phyloP scores from a whole-genome alignment of 1,140 invertebrate species.

The Aphis craccivora region DNA sequence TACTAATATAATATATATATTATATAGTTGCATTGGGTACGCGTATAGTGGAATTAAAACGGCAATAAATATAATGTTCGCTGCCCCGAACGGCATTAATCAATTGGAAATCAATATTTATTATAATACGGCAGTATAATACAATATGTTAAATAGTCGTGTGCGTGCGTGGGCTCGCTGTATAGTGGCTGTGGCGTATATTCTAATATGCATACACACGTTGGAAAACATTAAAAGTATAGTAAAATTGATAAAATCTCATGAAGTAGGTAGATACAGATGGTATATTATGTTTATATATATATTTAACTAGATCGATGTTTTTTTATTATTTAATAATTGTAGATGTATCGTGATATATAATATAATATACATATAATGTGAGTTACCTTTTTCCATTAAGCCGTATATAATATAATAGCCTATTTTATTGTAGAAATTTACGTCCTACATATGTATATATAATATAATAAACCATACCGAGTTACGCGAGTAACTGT shows the following conservation, averaged over 20 bases:
- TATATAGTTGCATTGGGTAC: not conserved
- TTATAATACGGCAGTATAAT: constrained; percentile 27
- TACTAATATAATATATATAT: not conserved
- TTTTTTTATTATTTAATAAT: constrained; percentile 16
- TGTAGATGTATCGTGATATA: not conserved
- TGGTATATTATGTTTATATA: not conserved
- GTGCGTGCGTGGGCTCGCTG: not conserved
- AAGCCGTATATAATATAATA: no score
- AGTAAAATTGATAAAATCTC: constrained; percentile 41
- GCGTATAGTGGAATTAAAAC: constrained; percentile 17
- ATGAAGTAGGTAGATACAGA: not conserved
- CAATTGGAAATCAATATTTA: constrained; percentile 39
- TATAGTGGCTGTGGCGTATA: not conserved
- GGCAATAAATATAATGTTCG: constrained; percentile 2
- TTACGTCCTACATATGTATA: not conserved
- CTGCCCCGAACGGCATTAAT: constrained; percentile 42
- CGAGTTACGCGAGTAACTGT: not conserved
- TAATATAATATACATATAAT: not conserved
- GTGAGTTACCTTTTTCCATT: not conserved
- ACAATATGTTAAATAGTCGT: constrained; percentile 42
- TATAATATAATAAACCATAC: not conserved
- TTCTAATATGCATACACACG: not conserved
- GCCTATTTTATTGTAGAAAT: not conserved
- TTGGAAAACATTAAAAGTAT: not conserved
- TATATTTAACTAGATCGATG: constrained; percentile 35